Conservation (phyloP, 2,888 invertebrate species). For the Phania funesta region DNA sequence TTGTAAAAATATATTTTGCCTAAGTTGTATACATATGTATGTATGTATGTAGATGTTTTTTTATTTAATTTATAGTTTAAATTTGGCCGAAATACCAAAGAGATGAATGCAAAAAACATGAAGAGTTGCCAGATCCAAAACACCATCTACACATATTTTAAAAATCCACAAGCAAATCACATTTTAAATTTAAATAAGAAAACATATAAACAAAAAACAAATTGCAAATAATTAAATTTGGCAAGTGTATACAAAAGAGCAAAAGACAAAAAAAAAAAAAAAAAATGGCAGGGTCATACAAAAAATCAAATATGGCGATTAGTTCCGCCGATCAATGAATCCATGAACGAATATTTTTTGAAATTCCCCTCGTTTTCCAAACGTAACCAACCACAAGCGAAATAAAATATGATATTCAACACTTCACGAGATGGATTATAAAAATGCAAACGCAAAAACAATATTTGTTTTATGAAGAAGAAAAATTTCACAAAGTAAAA, state of each 20-base stretch:
- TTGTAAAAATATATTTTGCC: slow-evolving; percentile 29
- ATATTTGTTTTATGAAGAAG: slow-evolving; percentile 3
- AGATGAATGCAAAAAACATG: slow-evolving; percentile 29
- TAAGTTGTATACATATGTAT: slow-evolving; percentile 44
- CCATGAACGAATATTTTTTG: slow-evolving; percentile 47
- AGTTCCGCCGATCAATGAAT: slow-evolving; percentile 65
- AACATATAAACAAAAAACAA: slow-evolving; percentile 30
- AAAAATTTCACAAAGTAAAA: slow-evolving; percentile 62
- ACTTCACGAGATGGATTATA: slow-evolving; percentile 71
- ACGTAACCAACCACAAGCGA: neutral
- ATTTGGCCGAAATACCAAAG: slow-evolving; percentile 57
- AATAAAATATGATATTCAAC: slow-evolving; percentile 75
- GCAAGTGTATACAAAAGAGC: slow-evolving; percentile 39
- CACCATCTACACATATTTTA: neutral
- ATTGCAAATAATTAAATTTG: slow-evolving; percentile 27
- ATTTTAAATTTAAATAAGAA: slow-evolving; percentile 2
- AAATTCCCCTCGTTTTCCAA: slow-evolving; percentile 7
- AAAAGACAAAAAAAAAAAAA: slow-evolving; percentile 14
- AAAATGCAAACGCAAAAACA: slow-evolving; percentile 26
- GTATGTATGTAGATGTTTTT: neutral
- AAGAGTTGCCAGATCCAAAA: slow-evolving; percentile 37
- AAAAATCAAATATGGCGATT: slow-evolving; percentile 54
- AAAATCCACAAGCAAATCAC: neutral
- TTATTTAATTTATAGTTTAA: slow-evolving; percentile 6
- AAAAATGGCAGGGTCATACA: slow-evolving; percentile 45